Percentiles rank a stretch among this genome's conserved stretches.
These are phyloP conservation scores for Dione vanillae DNA, from an alignment of 2,888 invertebrate species.

Conservation along the genomic window DNA sequence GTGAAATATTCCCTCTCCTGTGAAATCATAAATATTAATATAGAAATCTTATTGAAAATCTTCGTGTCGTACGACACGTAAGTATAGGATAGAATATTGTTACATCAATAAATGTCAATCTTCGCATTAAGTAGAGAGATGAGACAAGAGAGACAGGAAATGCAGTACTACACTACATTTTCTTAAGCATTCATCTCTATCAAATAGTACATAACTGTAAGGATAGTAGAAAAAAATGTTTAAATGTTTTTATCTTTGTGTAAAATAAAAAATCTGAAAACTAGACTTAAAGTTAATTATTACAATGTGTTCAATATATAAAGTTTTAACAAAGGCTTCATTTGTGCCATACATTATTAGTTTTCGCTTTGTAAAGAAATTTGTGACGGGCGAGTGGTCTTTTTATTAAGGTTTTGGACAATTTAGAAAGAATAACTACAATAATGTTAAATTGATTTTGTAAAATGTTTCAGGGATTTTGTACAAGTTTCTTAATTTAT, in stretches of 20 bases:
- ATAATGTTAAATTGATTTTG: constrained; percentile 31
- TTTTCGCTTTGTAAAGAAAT: constrained; percentile 42
- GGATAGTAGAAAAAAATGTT: too few species aligned
- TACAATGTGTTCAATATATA: constrained; percentile 5
- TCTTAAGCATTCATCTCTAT: too few species aligned
- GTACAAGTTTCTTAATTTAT: neutral
- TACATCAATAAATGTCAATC: too few species aligned
- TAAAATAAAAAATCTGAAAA: too few species aligned
- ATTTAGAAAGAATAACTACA: constrained; percentile 41
- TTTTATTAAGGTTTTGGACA: constrained; percentile 31
- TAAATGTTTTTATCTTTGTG: too few species aligned
- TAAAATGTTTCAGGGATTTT: constrained; percentile 8
- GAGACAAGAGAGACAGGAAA: too few species aligned
- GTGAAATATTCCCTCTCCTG: neutral
- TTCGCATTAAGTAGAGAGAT: too few species aligned
- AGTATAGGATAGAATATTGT: too few species aligned
- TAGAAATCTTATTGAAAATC: neutral
- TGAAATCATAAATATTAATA: constrained; percentile 5
- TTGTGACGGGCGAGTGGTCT: constrained; percentile 31
- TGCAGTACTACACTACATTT: too few species aligned
- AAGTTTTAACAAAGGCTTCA: constrained; percentile 17
- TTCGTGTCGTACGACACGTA: too few species aligned
- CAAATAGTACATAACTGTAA: too few species aligned
- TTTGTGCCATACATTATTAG: constrained; percentile 38
- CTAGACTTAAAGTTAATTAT: neutral